Conservation (phyloP, 2,113 vertebrate species). For the Trichechus manatus region DNA sequence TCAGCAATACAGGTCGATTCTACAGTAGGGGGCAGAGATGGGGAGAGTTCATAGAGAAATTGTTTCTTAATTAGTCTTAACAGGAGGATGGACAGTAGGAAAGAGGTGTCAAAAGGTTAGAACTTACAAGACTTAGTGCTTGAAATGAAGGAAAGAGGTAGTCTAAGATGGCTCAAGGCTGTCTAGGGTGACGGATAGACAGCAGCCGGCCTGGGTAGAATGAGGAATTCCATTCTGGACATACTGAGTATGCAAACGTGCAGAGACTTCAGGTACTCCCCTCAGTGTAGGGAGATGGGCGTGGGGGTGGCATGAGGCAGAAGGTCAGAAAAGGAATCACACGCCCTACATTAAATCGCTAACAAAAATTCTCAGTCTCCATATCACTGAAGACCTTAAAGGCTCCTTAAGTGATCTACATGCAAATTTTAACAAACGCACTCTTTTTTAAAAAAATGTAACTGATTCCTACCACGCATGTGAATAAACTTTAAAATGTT, state of each 20-base stretch:
- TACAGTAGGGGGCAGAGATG: background rate
- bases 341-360: background rate
- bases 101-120: background rate
- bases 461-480: background rate
- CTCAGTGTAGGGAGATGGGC: background rate
- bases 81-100: background rate
- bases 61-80: background rate
- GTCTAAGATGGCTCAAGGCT: background rate
- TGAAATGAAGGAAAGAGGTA: background rate
- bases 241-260: background rate
- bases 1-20: background rate
- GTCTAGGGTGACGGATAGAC: background rate
- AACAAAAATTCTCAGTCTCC: background rate
- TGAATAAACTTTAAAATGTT: background rate
- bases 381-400: background rate
- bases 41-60: background rate
- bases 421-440: background rate
- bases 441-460: background rate
- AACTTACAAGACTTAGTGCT: background rate
- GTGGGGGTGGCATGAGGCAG: rapidly evolving
- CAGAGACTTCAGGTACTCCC: background rate
- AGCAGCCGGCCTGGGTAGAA: background rate
- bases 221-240: background rate
- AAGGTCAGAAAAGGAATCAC: background rate
- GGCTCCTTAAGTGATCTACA: background rate